Base-by-base conservation (phyloP, 2,113 vertebrate species). In the Dissostichus mawsoni region DNA sequence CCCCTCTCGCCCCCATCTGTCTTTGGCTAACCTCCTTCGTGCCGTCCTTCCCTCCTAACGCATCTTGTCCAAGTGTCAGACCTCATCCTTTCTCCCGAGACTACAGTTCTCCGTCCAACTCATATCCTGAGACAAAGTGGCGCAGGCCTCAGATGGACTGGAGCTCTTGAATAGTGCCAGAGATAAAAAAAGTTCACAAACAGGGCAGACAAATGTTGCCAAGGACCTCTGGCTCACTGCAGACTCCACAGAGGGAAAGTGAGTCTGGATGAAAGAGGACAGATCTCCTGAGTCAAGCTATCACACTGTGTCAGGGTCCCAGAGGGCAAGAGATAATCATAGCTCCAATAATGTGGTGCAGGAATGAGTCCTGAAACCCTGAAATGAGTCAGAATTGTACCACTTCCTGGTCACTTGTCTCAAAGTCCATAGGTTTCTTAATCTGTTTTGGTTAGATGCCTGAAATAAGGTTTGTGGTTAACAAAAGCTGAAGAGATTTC, bases 21-120 rank as follows among this genome's bases (percentile, higher is more conserved):
- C 76, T 73, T 71, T 61, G 0, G 47, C 76, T 85, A 77, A 83
- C 84, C 85, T 81, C 70, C 78, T 79, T 18, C 70, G 73, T 84
- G 72, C 81, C 76, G 67, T 83, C 76, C 45, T 76, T 74, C 74
- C 41, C 77, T 83, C 64, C 61, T 76, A 64, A 74, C 33, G 17
- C 83, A 90, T 90, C 81, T 78, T 78, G 76, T 84, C 73, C 65
- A 51, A 64, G 71, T 59, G 16, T 81, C 87, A 73, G 80, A 59
- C 79, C 70, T 77, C 77, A 72, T 78, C 79, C 72, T 68, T 64
- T 45, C 53, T 61, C 74, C 81, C 79, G 25, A 67, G 66, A 68
- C 74, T 29, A 73, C 61, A 47, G 61, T 85, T 74, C 80, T 86
- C 72, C 52, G 76, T 88, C 85, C 88, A 78, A 65, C 69, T 81